These are phyloP conservation scores for Drosophila recens DNA, from an alignment of 2,888 invertebrate species.

Conservation along the genomic window DNA sequence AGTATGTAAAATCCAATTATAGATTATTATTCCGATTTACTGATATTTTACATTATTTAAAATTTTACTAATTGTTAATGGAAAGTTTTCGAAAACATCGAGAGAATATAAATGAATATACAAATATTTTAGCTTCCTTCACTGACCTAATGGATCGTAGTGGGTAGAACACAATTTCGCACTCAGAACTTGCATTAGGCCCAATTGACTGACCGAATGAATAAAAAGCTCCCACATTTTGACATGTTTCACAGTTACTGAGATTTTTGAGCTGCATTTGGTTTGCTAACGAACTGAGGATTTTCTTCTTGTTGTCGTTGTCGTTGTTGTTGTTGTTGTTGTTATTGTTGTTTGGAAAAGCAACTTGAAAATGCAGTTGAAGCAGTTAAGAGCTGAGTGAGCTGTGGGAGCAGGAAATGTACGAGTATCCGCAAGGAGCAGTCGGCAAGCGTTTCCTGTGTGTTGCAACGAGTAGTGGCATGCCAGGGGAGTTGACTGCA, in stretches of 20 bases:
- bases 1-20: no score
- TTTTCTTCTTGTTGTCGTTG: constrained; percentile 32
- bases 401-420: constrained; percentile 66
- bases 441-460: constrained; percentile 57
- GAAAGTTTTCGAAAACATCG: no score
- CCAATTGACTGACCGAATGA: constrained; percentile 27
- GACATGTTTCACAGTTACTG: constrained; percentile 24
- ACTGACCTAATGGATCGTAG: constrained; percentile 4
- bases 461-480: background rate
- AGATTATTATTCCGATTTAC: no score
- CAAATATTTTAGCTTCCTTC: background rate
- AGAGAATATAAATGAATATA: background rate
- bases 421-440: constrained; percentile 62
- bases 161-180: constrained; percentile 15
- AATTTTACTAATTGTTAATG: no score
- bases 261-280: constrained; percentile 30
- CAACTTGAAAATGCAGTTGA: constrained; percentile 68
- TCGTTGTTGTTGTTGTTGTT: constrained; percentile 5
- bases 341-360: constrained; percentile 29
- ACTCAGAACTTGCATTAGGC: constrained; percentile 16
- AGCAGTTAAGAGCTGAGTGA: constrained; percentile 39
- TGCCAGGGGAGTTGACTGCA: constrained; percentile 35
- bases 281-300: constrained; percentile 46
- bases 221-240: constrained; percentile 19
- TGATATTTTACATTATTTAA: no score